phyloP scores from a whole-genome alignment of 2,113 vertebrate species.

The Macrotus californicus region DNA sequence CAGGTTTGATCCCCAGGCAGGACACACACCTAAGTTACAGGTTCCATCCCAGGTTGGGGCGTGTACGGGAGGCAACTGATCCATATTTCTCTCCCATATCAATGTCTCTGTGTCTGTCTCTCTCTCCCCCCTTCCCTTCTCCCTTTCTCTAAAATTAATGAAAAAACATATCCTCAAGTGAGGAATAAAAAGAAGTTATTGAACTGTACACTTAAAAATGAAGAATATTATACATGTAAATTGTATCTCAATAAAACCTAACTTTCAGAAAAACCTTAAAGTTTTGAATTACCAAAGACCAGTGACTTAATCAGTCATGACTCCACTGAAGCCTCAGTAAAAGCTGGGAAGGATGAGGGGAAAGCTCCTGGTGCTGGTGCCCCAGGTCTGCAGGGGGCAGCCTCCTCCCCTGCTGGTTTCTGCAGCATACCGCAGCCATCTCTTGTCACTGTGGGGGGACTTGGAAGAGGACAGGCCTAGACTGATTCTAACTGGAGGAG shows the following conservation, averaged over 20 bases:
- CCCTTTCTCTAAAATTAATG: too few species aligned
- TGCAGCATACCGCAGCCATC: neutral
- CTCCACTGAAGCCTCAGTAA: neutral
- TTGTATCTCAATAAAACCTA: neutral
- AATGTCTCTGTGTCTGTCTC: too few species aligned
- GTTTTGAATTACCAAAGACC: neutral
- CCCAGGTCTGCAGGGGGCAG: neutral
- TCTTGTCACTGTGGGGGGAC: neutral
- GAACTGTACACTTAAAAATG: neutral
- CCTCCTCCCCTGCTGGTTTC: neutral
- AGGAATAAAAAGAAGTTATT: neutral
- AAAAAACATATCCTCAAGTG: too few species aligned
- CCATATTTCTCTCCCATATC: too few species aligned
- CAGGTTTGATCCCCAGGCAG: too few species aligned
- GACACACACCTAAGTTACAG: too few species aligned
- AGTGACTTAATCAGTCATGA: neutral
- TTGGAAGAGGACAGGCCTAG: neutral
- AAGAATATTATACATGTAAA: neutral
- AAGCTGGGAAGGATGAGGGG: neutral
- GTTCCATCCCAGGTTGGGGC: too few species aligned
- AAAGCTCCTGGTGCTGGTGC: neutral
- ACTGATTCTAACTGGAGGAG: neutral
- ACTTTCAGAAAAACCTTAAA: neutral
- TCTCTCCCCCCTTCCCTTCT: too few species aligned
- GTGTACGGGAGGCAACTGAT: too few species aligned